A percentile compares a stretch with the other conserved stretches of the same genome.
phyloP scores from a whole-genome alignment of 2,888 invertebrate genomes.

The Chrysotoxum bicinctum region DNA sequence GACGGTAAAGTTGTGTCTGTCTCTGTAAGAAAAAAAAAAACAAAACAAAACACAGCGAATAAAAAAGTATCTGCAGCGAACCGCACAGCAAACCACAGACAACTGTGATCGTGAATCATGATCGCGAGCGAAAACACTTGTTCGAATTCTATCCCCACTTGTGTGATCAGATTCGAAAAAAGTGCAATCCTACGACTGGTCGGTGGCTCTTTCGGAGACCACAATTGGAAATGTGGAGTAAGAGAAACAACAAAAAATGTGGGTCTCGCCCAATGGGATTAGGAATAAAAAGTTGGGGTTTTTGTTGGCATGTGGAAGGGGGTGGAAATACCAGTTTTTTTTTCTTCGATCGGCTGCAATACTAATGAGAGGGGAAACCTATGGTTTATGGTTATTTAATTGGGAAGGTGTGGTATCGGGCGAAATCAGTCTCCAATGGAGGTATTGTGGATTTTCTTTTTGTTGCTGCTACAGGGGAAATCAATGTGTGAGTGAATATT shows the following conservation, averaged over 20 bases:
- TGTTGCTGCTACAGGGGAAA: not conserved
- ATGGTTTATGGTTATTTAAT: slow-evolving; percentile 46
- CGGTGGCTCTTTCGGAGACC: slow-evolving; percentile 34
- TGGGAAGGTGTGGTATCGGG: slow-evolving; percentile 55
- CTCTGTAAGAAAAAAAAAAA: not conserved
- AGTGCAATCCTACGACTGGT: slow-evolving; percentile 63
- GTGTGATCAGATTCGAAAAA: slow-evolving; percentile 20
- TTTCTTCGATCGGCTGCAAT: not conserved
- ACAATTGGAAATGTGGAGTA: slow-evolving; percentile 36
- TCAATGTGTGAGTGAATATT: not conserved
- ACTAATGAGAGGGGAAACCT: slow-evolving; percentile 22
- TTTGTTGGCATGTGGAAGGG: slow-evolving; percentile 36
- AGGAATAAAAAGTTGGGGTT: slow-evolving; percentile 39
- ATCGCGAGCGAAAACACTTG: slow-evolving; percentile 49
- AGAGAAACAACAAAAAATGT: slow-evolving; percentile 49
- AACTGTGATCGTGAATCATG: slow-evolving; percentile 64
- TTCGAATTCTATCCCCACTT: slow-evolving; percentile 49
- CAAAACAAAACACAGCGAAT: slow-evolving; percentile 40
- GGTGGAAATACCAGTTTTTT: slow-evolving; percentile 53
- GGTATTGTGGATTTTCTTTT: slow-evolving; percentile 13
- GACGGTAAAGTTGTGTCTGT: not conserved
- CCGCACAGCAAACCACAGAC: slow-evolving; percentile 62
- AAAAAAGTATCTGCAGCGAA: slow-evolving; percentile 58
- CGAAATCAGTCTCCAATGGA: slow-evolving; percentile 60
- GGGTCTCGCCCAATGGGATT: slow-evolving; percentile 61